phyloP scores from a whole-genome alignment of 2,888 invertebrate genomes.

The Ceraclea dissimilis region DNA sequence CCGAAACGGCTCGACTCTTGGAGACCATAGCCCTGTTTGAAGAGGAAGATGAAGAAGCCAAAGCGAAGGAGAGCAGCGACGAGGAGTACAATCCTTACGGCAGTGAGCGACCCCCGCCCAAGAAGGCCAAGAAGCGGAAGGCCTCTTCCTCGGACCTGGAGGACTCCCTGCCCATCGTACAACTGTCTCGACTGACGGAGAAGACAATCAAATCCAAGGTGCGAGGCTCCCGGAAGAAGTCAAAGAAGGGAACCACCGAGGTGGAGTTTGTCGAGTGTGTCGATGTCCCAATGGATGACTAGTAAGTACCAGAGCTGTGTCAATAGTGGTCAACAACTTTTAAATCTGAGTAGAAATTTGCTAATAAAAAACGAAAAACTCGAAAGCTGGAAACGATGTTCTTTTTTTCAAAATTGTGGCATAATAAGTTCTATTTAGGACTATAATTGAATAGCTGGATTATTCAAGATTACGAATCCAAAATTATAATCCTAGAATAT shows the following conservation, averaged over 20 bases:
- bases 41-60: not conserved
- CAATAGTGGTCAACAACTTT: too few relatives aligned
- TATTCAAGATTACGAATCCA: too few relatives aligned
- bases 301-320: too few relatives aligned
- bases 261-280: slow-evolving; percentile 3
- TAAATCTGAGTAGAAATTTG: too few relatives aligned
- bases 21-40: not conserved
- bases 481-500: too few relatives aligned
- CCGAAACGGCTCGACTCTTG: not conserved
- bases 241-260: slow-evolving; percentile 13
- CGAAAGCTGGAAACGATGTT: too few relatives aligned
- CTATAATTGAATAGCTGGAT: too few relatives aligned
- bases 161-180: slow-evolving; percentile 13
- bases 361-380: too few relatives aligned
- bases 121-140: slow-evolving; percentile 13
- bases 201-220: slow-evolving; percentile 2
- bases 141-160: slow-evolving; percentile 11
- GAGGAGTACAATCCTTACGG: slow-evolving; percentile 9
- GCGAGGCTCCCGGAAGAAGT: slow-evolving; percentile 20
- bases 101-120: slow-evolving; percentile 2
- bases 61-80: slow-evolving; percentile 5
- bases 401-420: too few relatives aligned
- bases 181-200: slow-evolving; percentile 6
- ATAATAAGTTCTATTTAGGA: too few relatives aligned
- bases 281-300: not conserved